Evolutionary conservation across 2,888 invertebrate species (phyloP).

Genomic region (Penaeus monodon): DNA sequence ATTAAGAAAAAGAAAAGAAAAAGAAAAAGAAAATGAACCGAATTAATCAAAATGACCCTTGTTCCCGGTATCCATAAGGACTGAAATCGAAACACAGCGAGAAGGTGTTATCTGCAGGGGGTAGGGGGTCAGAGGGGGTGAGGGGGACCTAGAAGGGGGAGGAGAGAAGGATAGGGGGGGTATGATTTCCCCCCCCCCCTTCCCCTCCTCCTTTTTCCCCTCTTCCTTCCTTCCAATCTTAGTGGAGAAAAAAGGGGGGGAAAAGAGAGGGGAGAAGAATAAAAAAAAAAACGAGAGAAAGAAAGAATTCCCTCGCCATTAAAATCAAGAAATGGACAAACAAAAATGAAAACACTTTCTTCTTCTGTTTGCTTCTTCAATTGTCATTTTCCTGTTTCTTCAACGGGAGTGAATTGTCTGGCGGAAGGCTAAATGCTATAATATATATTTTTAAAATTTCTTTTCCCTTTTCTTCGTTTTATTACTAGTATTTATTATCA

Average conservation of each 20-base stretch:
- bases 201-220: too few species aligned
- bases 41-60: slow-evolving; percentile 54
- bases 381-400: slow-evolving; percentile 48
- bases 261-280: too few species aligned
- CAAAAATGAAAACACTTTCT: slow-evolving; percentile 45
- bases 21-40: background rate
- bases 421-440: too few species aligned
- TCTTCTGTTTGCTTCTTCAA: slow-evolving; percentile 51
- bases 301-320: slow-evolving; percentile 46
- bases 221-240: too few species aligned
- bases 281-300: background rate
- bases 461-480: too few species aligned
- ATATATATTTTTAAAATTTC: too few species aligned
- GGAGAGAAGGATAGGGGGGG: too few species aligned
- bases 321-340: slow-evolving; percentile 54
- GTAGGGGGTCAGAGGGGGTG: background rate
- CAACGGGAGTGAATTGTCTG: too few species aligned
- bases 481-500: too few species aligned
- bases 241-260: too few species aligned
- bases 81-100: slow-evolving; percentile 41
- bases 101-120: background rate
- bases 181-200: too few species aligned
- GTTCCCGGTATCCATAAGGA: slow-evolving; percentile 27
- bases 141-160: too few species aligned
- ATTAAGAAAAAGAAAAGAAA: slow-evolving; percentile 34